Conservation (phyloP, 2,797 vertebrate genomes). For the Leuciscus waleckii region DNA sequence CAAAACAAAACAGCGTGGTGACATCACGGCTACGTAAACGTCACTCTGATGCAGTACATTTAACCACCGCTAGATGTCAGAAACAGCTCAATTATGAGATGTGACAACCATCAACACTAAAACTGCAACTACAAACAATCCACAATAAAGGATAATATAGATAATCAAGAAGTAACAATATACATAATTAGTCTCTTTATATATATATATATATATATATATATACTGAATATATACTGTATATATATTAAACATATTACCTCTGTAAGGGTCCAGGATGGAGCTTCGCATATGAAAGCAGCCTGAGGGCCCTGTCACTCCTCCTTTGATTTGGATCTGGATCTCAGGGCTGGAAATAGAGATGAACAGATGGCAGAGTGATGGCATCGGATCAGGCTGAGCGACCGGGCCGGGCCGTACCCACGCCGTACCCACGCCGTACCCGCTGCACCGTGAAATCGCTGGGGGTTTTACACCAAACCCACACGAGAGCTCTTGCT, state of each 20-base stretch:
- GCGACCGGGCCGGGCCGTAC: conserved; percentile 66
- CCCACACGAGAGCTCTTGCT: conserved; percentile 20
- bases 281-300: conserved; percentile 36
- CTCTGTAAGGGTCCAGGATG: background rate
- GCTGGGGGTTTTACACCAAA: conserved; percentile 31
- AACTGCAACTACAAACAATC: background rate
- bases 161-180: background rate
- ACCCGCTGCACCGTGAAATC: conserved; percentile 60
- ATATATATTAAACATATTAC: no score
- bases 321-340: conserved; percentile 65
- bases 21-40: background rate
- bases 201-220: background rate
- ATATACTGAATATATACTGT: background rate
- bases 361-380: conserved; percentile 78
- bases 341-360: conserved; percentile 77
- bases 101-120: background rate
- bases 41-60: background rate
- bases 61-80: conserved; percentile 22
- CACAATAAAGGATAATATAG: background rate
- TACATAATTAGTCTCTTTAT: background rate
- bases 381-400: conserved; percentile 71
- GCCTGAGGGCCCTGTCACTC: conserved; percentile 48
- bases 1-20: background rate
- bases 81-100: background rate
- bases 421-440: conserved; percentile 72